Conservation (phyloP, 2,113 vertebrate species). For the Petaurus breviceps region DNA sequence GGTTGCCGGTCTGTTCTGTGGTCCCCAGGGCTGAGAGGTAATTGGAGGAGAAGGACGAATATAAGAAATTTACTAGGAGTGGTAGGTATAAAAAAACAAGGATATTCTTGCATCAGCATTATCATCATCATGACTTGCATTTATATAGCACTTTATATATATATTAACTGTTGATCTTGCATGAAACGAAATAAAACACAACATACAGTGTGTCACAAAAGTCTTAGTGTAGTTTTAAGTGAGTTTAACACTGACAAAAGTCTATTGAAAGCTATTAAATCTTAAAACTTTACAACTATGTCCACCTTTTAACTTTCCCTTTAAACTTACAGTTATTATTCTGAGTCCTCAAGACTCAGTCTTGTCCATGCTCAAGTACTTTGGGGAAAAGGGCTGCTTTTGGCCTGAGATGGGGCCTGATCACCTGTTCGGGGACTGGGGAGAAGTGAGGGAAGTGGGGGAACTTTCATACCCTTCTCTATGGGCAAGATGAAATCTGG, state of each 20-base stretch:
- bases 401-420: neutral
- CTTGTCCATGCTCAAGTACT: neutral
- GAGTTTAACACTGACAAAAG: neutral
- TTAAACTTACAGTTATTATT: neutral
- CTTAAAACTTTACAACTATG: neutral
- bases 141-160: neutral
- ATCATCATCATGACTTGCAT: neutral
- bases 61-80: neutral
- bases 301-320: neutral
- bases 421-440: neutral
- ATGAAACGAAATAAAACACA: neutral
- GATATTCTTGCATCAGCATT: neutral
- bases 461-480: neutral
- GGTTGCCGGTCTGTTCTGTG: neutral
- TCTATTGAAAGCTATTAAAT: neutral
- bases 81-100: neutral
- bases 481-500: neutral
- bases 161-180: neutral
- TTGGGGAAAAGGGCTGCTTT: neutral
- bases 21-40: neutral
- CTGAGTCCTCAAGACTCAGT: neutral
- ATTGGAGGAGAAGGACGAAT: neutral
- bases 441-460: neutral
- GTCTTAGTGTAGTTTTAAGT: neutral
- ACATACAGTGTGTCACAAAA: neutral